Base-by-base conservation (phyloP, 2,888 invertebrate species). In the Pteria penguin region DNA sequence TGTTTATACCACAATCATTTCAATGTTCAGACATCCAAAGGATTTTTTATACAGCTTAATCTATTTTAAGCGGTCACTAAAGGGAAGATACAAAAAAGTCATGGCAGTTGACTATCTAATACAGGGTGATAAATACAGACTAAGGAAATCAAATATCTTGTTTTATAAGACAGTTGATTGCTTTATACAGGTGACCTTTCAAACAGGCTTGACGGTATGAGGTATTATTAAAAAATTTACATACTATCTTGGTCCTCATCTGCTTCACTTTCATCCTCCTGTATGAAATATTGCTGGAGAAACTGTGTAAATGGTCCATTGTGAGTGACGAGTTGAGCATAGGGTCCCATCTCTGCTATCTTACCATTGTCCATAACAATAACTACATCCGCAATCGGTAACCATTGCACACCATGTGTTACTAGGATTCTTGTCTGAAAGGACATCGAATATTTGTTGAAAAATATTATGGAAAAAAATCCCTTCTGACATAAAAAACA, bases 321-420 rank as follows among this genome's bases (percentile, higher is more conserved):
- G 92, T 96, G 96, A 82, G 95, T 95, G 79, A 99, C 92, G 85
- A 99, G 93, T 90, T 98, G 95, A 86, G 96, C 95, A 93, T 98
- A 99, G 4, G 96, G 96, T 70, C 99, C 99, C 63, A 93, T 94
- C 92, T 99, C 99, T 0, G 96, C 96, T 22, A 99, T 94, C 87
- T 94, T 94, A 0, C 98, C 98, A 87, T 96, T 94, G 33, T 95
- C 96, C 89, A 99, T 92, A 4, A 99, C 98, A 80, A 98, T 92
- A 81, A 99, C 97, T 87, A 96, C 94, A 93, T 98, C 97, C 1
- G 96, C 96, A 88, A 97, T 95, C 0, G 97, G 96, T 84, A 99
- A 94, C 93, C 96, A 98, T 5, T 97, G 96, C 71, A 99, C 96
- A 83, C 97, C 96, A 92, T 99, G 98, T 0, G 99, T 99, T 45